Base-by-base conservation (phyloP, 1,140 invertebrate genomes). In the Uloborus diversus region DNA sequence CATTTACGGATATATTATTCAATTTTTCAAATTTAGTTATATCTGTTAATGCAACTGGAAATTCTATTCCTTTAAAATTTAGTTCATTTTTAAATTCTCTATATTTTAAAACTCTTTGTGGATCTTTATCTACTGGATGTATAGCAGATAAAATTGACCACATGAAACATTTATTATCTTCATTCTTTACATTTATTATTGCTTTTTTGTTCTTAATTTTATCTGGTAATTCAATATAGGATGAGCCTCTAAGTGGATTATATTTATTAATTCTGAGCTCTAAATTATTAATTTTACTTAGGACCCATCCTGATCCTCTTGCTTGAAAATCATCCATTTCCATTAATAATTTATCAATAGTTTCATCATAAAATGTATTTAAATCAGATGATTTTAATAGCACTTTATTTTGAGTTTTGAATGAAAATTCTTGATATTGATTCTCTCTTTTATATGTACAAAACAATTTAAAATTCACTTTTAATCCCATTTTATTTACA, bases 141-240 rank as follows among this genome's bases (percentile, higher is more conserved):
- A 70, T 20, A n/a, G 64, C 20, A 14, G 49, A 20, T 28, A 80
- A 33, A 30, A 80, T 57, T 25, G 64, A 28, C 70, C 70, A 81
- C 57, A 51, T 59, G 20, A 81, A 81, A 42, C 80, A 81, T 42
- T 68, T 37, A 32, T 68, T 68, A 47, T 76, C 37, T 37, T 69
- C 20, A 59, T 80, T 69, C 59, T 42, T 69, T 1, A 80, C 42
- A 59, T 80, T 80, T 30, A 80, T 56, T 4, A 80, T 37, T n/a
- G 64, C 78, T 23, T 69, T 57, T 62, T 69, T 80, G 28, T 0
- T 11, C 23, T 59, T 30, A 37, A 80, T 49, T 32, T 25, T 49
- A 20, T 80, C 28, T 4, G 78, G 51, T 30, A 70, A 11, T 1
- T 69, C 65, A 9, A 70, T 71, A 25, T 70, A 70, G 5, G 59